Evolutionary conservation across 2,113 vertebrate species (phyloP), one percentile per base, ranked within the genome.

Genomic region (Noctilio leporinus): DNA sequence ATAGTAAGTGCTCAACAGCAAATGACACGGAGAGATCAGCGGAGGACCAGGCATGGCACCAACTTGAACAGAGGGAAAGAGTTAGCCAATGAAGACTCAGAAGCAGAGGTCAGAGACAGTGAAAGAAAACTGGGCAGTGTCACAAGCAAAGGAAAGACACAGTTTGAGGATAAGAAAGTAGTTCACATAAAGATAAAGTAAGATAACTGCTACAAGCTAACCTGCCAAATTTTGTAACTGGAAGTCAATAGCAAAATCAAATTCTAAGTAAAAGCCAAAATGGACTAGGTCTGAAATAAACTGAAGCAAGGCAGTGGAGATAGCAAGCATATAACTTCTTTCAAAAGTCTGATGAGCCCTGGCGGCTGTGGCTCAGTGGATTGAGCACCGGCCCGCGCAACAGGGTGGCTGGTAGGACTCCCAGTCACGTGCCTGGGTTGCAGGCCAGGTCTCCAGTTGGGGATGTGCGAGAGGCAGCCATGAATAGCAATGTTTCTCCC

Each of bases 201-300:
- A 81, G 26, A 72, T 38, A 80, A 95, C 8, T 40, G 73, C 45
- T 45, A 83, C 9, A 92, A 53, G 17, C 45, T 73, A 76, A 76
- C 6, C 11, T 10, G 86, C 14, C 38, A 80, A 55, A 86, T 69
- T 93, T 89, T 89, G 5, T 59, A 81, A 75, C 22, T 81, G 49
- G 40, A 92, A 69, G n/a, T 93, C 55, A 77, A 43, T 20, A 89
- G 5, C 45, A 88, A 93, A 92, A 72, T 70, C 14, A 77, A 26
- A 89, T 76, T 89, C 59, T 84, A 88, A 69, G 20, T 73, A 92
- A 94, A 83, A 89, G 30, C 7, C 59, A 89, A 80, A 88, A 40
- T n/a, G 47, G 10, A 93, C 10, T 69, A 83, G 45, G 10, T 53
- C 47, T 86, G 16, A 5, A 35, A 55, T 65, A 40, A 95, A 91